Conservation (phyloP, 2,797 vertebrate genomes). For the Nasua narica region DNA sequence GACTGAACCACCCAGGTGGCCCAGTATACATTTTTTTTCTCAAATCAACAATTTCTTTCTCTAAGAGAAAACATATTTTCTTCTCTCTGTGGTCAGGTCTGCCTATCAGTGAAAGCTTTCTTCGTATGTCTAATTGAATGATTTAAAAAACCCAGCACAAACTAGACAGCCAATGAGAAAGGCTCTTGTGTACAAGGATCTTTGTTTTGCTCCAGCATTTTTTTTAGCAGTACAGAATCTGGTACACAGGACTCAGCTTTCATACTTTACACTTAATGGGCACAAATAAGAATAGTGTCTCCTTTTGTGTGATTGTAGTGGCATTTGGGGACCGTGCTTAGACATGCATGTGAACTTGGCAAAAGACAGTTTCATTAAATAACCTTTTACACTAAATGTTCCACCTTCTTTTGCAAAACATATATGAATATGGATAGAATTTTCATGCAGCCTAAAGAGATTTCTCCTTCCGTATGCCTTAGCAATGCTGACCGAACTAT, state of each 20-base stretch:
- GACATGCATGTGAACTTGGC: not conserved
- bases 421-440: not conserved
- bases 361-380: not conserved
- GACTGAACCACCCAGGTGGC: not conserved
- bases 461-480: not conserved
- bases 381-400: not conserved
- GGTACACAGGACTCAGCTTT: not conserved
- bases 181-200: not conserved
- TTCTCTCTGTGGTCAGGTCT: not conserved
- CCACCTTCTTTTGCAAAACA: not conserved
- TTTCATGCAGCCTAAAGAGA: not conserved
- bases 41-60: not conserved
- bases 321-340: not conserved
- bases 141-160: not conserved
- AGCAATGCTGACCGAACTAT: not conserved
- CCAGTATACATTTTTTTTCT: not conserved
- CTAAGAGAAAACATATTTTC: not conserved
- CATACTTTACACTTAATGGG: not conserved
- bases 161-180: not conserved
- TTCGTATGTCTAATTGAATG: not conserved
- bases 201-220: not conserved
- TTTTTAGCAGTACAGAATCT: not conserved
- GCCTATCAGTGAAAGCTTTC: not conserved
- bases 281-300: not conserved
- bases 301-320: not conserved